Conservation (phyloP, 2,113 vertebrate species). For the Brachirus orientalis region DNA sequence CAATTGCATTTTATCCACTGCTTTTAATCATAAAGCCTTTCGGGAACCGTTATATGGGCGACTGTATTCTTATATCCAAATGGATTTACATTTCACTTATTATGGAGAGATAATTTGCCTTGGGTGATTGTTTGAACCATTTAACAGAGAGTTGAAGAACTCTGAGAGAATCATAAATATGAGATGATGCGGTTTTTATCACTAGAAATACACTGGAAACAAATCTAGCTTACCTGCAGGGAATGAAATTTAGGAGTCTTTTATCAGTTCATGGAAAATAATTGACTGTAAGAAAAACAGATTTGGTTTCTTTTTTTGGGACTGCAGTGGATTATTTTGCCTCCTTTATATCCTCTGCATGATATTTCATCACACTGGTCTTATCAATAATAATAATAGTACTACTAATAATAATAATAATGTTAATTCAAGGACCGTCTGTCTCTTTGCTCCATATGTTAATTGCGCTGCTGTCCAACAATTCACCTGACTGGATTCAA, state of each 20-base stretch:
- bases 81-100: slow-evolving; percentile 20
- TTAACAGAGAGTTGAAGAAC: slow-evolving; percentile 22
- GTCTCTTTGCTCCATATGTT: no score
- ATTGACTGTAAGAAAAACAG: no score
- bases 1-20: slow-evolving; percentile 23
- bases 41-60: background rate
- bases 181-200: background rate
- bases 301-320: no score
- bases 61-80: background rate
- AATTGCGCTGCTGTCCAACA: no score
- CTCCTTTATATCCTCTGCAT: no score
- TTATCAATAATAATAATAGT: no score
- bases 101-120: slow-evolving; percentile 2
- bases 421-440: no score
- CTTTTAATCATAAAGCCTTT: slow-evolving; percentile 27
- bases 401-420: no score
- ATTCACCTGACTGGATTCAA: no score
- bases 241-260: no score
- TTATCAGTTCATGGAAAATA: background rate
- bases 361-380: no score
- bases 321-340: no score
- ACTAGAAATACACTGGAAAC: slow-evolving; percentile 16
- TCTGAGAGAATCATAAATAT: background rate
- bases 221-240: slow-evolving; percentile 14
- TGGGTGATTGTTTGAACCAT: slow-evolving; percentile 23